A percentile compares a stretch with the other conserved stretches of the same genome.
These are phyloP conservation scores for Tetranychus cinnabarinus DNA, from an alignment of 1,140 invertebrate species.

Conservation along the genomic window DNA sequence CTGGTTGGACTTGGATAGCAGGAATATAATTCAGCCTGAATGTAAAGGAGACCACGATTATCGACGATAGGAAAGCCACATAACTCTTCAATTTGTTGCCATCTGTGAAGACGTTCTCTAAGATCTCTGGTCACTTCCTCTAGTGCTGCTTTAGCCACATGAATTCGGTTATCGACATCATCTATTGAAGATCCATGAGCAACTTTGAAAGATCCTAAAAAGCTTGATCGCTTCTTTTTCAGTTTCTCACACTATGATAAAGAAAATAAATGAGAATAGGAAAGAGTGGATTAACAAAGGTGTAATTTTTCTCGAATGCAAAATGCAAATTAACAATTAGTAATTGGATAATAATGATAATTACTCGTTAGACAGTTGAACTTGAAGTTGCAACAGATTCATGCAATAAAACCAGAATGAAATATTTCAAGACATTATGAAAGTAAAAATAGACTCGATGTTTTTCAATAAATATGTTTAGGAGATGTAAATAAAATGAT, in stretches of 20 bases:
- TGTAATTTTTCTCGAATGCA: too few relatives aligned
- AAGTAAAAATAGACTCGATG: too few relatives aligned
- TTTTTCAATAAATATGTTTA: too few relatives aligned
- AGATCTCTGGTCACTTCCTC: constrained; percentile 76
- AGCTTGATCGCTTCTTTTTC: constrained; percentile 62
- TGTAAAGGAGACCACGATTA: not conserved
- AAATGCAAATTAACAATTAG: too few relatives aligned
- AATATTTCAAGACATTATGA: too few relatives aligned
- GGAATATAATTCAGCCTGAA: not conserved
- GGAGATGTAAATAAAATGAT: too few relatives aligned
- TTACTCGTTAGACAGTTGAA: too few relatives aligned
- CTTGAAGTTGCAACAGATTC: too few relatives aligned
- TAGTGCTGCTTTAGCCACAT: constrained; percentile 54
- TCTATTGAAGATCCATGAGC: constrained; percentile 82
- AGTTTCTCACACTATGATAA: constrained; percentile 50
- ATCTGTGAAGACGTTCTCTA: constrained; percentile 61
- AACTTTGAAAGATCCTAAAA: constrained; percentile 80
- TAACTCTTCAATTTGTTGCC: constrained; percentile 60
- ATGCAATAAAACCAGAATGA: too few relatives aligned
- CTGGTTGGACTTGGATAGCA: not conserved
- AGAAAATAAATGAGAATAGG: not conserved
- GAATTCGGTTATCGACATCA: constrained; percentile 71
- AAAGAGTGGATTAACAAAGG: not conserved
- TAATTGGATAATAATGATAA: too few relatives aligned
- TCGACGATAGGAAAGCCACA: constrained; percentile 36